Percentiles rank a stretch among this genome's conserved stretches.
Conservation (phyloP, 2,888 invertebrate genomes). For the Melipona beecheii region DNA sequence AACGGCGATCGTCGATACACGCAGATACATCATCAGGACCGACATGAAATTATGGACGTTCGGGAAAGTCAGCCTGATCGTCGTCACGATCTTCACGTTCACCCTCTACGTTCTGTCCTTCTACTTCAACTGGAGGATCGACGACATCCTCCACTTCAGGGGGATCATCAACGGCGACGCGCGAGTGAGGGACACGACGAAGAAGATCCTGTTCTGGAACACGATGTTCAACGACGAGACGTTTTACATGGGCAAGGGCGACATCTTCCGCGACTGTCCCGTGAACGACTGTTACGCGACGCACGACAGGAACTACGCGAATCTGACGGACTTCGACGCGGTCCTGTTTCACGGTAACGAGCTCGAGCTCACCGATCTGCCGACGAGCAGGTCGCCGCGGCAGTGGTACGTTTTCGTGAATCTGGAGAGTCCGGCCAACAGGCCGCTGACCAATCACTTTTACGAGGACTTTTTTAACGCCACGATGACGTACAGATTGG, state of each 20-base stretch:
- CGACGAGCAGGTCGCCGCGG: slow-evolving; percentile 77
- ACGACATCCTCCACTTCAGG: slow-evolving; percentile 26
- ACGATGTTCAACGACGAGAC: slow-evolving; percentile 73
- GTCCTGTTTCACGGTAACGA: slow-evolving; percentile 85
- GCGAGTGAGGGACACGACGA: slow-evolving; percentile 31
- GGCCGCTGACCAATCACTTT: slow-evolving; percentile 59
- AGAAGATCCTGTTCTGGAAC: slow-evolving; percentile 79
- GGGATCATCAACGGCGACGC: not conserved
- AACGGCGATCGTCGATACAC: not conserved
- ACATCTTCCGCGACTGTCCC: slow-evolving; percentile 70
- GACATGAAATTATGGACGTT: slow-evolving; percentile 50
- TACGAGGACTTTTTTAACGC: slow-evolving; percentile 85
- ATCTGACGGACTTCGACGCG: slow-evolving; percentile 85
- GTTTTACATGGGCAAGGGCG: slow-evolving; percentile 73
- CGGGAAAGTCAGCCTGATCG: slow-evolving; percentile 40
- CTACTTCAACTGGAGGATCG: slow-evolving; percentile 51
- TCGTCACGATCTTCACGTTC: slow-evolving; percentile 34
- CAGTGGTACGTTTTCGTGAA: slow-evolving; percentile 86
- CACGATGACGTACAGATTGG: slow-evolving; percentile 86
- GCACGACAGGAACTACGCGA: slow-evolving; percentile 77
- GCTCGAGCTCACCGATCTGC: slow-evolving; percentile 78
- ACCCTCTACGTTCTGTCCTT: slow-evolving; percentile 58
- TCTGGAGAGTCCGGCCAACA: slow-evolving; percentile 84
- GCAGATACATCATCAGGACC: not conserved
- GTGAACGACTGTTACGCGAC: slow-evolving; percentile 84